Base-by-base conservation (phyloP, 2,888 invertebrate genomes). In the Acanthopleura granulata region DNA sequence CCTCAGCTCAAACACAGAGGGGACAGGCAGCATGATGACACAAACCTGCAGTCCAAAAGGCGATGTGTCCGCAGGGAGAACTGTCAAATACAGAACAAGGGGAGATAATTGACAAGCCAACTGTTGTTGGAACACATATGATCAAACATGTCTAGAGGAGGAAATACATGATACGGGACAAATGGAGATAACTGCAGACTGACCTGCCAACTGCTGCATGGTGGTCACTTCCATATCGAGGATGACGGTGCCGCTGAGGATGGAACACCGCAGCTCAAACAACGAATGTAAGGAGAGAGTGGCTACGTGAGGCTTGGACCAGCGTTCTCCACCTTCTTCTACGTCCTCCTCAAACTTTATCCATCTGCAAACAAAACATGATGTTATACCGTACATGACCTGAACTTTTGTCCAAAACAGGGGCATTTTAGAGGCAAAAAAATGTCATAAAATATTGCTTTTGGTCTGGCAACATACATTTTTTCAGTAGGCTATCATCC, bases 271-370 rank as follows among this genome's bases (percentile, higher is more conserved):
- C 76, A 99, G 92, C 91, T 99, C 99, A 91, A 99, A 99, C 71
- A 99, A 93, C 0, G 99, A 97, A 90, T 99, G 99, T 74, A 99
- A 93, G 1, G 98, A 98, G 73, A 99, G 92, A 0, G 99, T 99
- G 61, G 98, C 98, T 51, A 99, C 99, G 91, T 93, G 93, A 18
- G 93, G 93, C 90, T 99, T 99, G 16, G 98, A 99, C 99, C 99
- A 99, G 76, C 99, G 93, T 90, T 98, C 98, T 78, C 99, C 99
- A 30, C 99, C 99, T 92, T 98, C 98, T 91, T 99, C 99, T 1
- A 99, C 99, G 90, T 99, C 98, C 83, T 92, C 92, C 80, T 92
- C 92, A 88, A 92, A 92, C 83, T 92, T 92, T 49, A 92, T 89
- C 92, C 92, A 92, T 78, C 92, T 92, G 82, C 6, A 57, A 57